Evolutionary conservation across 2,797 vertebrate species (phyloP).

Genomic region (Acipenser oxyrinchus): DNA sequence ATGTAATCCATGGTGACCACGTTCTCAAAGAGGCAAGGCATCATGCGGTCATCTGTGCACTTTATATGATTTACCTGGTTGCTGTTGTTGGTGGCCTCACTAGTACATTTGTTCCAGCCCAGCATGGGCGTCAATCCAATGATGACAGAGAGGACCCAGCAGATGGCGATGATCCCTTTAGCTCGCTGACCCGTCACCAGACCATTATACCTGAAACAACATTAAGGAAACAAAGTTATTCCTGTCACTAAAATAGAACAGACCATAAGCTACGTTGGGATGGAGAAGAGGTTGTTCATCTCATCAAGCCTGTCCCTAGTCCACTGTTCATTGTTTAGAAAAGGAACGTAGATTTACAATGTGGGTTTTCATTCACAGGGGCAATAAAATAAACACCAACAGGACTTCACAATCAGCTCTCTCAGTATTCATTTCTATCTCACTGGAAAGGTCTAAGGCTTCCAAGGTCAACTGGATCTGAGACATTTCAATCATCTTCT

Average conservation of each 20-base stretch:
- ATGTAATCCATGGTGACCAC: slow-evolving; percentile 93
- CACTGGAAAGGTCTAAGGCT: too few species aligned
- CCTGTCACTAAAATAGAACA: neutral
- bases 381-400: too few species aligned
- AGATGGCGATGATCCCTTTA: slow-evolving; percentile 79
- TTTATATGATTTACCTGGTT: neutral
- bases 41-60: slow-evolving; percentile 55
- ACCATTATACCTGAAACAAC: slow-evolving; percentile 77
- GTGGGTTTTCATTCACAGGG: slow-evolving; percentile 13
- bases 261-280: too few species aligned
- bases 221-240: slow-evolving; percentile 7
- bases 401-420: too few species aligned
- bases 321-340: neutral
- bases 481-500: too few species aligned
- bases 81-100: slow-evolving; percentile 13
- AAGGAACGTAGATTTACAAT: slow-evolving; percentile 11
- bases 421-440: too few species aligned
- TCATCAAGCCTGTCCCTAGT: neutral
- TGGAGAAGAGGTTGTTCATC: too few species aligned
- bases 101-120: slow-evolving; percentile 68
- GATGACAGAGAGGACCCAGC: slow-evolving; percentile 85
- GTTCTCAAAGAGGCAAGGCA: slow-evolving; percentile 76
- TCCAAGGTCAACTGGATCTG: too few species aligned
- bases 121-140: slow-evolving; percentile 93
- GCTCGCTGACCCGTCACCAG: slow-evolving; percentile 82